phyloP scores from a whole-genome alignment of 1,140 invertebrate genomes.

The Drosophila kurseongensis region DNA sequence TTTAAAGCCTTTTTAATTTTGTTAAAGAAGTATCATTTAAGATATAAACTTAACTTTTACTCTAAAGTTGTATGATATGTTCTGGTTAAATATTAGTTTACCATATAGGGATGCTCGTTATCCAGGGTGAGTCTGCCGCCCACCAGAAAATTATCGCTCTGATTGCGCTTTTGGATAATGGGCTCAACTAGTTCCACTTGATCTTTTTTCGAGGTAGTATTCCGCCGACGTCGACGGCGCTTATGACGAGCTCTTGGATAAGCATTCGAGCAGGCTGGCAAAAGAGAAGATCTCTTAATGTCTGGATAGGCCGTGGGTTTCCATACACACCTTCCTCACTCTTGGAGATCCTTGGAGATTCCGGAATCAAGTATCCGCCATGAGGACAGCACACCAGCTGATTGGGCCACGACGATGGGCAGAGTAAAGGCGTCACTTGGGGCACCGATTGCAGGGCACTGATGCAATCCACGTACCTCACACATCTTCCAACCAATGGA shows the following conservation, averaged over 20 bases:
- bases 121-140: slow-evolving; percentile 40
- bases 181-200: slow-evolving; percentile 29
- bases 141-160: slow-evolving; percentile 19
- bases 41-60: no score
- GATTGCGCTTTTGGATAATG: slow-evolving; percentile 20
- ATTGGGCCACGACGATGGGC: slow-evolving; percentile 15
- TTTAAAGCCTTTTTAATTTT: no score
- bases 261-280: slow-evolving; percentile 23
- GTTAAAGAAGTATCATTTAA: no score
- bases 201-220: neutral
- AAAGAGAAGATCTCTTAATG: neutral
- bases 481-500: slow-evolving; percentile 45
- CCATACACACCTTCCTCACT: slow-evolving; percentile 38
- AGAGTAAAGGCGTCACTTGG: slow-evolving; percentile 25
- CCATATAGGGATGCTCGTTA: slow-evolving; percentile 60
- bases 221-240: slow-evolving; percentile 8
- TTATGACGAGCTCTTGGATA: slow-evolving; percentile 22
- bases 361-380: slow-evolving; percentile 31
- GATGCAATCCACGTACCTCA: slow-evolving; percentile 30
- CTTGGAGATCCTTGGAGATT: slow-evolving; percentile 4
- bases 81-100: neutral
- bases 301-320: neutral
- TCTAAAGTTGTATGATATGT: no score
- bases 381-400: slow-evolving; percentile 55
- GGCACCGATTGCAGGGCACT: slow-evolving; percentile 33